Evolutionary conservation across 2,797 vertebrate genomes (phyloP).

Genomic region (Myripristis murdjan): DNA sequence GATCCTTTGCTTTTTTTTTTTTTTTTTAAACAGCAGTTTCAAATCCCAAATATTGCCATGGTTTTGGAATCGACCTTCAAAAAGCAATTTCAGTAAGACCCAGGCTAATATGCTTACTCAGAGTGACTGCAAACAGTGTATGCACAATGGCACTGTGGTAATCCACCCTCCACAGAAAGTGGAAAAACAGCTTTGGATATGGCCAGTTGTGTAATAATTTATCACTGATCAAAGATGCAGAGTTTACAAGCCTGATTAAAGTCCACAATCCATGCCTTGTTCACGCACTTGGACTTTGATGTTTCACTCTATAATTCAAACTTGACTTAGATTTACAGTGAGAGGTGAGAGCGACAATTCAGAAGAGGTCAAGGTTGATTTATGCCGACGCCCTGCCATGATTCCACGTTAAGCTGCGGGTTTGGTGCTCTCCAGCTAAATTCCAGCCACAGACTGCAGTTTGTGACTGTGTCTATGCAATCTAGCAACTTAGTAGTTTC

Average conservation of each 20-base stretch:
- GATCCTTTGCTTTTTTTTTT: no score
- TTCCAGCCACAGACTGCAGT: background rate
- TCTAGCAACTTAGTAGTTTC: no score
- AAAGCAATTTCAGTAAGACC: no score
- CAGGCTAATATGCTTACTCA: conserved; percentile 34
- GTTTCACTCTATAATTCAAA: conserved; percentile 28
- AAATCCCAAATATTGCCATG: no score
- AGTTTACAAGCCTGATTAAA: conserved; percentile 41
- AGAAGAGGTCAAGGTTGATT: conserved; percentile 3
- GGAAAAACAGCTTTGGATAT: background rate
- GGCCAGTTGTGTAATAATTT: conserved; percentile 63
- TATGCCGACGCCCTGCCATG: background rate
- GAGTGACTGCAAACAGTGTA: conserved; percentile 11
- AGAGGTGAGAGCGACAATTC: background rate
- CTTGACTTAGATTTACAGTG: background rate
- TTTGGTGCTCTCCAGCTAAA: background rate
- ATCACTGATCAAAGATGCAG: conserved; percentile 22
- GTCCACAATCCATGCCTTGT: background rate
- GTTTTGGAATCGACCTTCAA: no score
- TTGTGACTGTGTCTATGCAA: background rate
- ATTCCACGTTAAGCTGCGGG: background rate
- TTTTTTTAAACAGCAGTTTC: no score
- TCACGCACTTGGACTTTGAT: background rate
- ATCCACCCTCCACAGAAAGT: background rate
- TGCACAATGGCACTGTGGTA: background rate